These are phyloP conservation scores for Orchesella flavescens DNA, from an alignment of 2,888 invertebrate genomes.

Conservation along the genomic window DNA sequence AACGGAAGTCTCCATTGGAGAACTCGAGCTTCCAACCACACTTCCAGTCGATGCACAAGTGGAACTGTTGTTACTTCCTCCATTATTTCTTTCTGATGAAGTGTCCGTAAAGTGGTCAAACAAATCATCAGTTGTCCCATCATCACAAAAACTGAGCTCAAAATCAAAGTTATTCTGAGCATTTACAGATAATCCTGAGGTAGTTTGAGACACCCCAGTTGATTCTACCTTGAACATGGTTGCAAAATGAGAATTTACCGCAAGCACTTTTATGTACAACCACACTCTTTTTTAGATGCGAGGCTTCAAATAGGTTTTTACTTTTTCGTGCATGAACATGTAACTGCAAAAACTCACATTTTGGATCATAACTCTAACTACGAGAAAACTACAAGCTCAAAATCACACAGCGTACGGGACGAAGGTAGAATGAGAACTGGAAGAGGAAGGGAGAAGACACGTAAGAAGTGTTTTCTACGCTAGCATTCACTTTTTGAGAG, in stretches of 20 bases:
- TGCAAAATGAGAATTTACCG: background rate
- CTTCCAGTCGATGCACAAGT: conserved; percentile 28
- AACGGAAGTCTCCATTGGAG: conserved; percentile 48
- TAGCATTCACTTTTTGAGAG: background rate
- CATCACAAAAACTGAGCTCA: conserved; percentile 72
- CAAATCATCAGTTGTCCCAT: conserved; percentile 71
- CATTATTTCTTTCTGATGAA: conserved; percentile 43
- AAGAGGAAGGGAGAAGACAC: conserved; percentile 46
- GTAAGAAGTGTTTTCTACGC: conserved; percentile 5
- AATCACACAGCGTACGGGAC: conserved; percentile 36
- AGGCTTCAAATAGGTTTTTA: background rate
- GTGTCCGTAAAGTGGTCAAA: conserved; percentile 69
- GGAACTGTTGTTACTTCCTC: conserved; percentile 26
- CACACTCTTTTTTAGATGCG: background rate
- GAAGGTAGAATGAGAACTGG: conserved; percentile 60
- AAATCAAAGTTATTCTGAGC: conserved; percentile 71
- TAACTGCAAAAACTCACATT: background rate
- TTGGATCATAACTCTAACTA: background rate
- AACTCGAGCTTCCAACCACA: conserved; percentile 46
- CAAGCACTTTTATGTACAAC: background rate
- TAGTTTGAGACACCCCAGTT: conserved; percentile 65
- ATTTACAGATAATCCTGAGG: conserved; percentile 63
- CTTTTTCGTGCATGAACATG: background rate
- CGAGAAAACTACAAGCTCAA: conserved; percentile 17
- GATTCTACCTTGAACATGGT: conserved; percentile 72